A percentile compares a stretch with the other conserved stretches of the same genome.
These are phyloP conservation scores for Willisornis vidua DNA, from an alignment of 2,113 vertebrate species.

Conservation along the genomic window DNA sequence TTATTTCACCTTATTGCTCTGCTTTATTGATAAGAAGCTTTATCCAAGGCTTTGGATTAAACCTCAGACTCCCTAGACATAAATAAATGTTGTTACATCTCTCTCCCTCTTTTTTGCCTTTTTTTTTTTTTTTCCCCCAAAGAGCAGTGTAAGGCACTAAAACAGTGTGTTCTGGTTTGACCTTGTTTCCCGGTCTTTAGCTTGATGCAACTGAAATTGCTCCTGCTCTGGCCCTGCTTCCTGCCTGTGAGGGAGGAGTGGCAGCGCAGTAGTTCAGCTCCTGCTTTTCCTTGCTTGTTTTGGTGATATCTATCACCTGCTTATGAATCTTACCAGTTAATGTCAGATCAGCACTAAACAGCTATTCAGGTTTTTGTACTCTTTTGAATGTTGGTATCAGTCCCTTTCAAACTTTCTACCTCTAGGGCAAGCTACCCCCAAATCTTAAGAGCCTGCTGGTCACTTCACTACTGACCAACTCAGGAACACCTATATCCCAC, in stretches of 20 bases:
- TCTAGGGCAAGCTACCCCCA: not conserved
- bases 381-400: not conserved
- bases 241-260: not conserved
- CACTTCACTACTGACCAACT: not conserved
- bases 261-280: not conserved
- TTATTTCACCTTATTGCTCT: not conserved
- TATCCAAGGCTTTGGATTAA: not conserved
- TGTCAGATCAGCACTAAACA: not conserved
- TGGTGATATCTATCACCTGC: not conserved
- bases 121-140: no score
- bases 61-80: not conserved
- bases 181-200: not conserved
- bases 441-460: not conserved
- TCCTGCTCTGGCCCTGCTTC: not conserved
- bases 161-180: not conserved
- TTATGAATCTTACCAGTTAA: not conserved
- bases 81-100: not conserved
- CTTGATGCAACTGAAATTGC: not conserved
- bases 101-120: not conserved
- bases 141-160: not conserved
- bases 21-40: not conserved
- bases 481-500: not conserved
- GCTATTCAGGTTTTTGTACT: not conserved
- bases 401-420: not conserved
- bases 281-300: not conserved